These are phyloP conservation scores for Psittacula echo DNA, from an alignment of 2,797 vertebrate species.

Conservation along the genomic window DNA sequence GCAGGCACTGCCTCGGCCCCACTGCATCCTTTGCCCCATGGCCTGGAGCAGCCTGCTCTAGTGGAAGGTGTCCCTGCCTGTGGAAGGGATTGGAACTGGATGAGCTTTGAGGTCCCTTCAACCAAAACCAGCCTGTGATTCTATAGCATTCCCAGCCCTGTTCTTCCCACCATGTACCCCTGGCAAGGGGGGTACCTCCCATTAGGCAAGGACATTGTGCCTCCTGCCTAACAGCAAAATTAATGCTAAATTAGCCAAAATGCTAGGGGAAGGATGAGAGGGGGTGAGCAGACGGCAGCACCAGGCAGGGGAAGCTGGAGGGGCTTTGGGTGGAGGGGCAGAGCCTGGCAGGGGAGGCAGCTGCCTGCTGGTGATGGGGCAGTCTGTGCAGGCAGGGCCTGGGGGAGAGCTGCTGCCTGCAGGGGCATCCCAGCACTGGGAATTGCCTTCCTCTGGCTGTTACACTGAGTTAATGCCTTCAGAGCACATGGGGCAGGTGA, in stretches of 20 bases:
- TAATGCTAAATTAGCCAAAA: background rate
- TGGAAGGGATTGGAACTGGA: background rate
- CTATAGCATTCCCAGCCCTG: background rate
- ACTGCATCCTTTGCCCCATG: fast-evolving
- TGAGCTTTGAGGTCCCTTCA: background rate
- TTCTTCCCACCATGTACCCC: background rate
- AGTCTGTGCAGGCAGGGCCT: background rate
- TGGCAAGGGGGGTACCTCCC: fast-evolving
- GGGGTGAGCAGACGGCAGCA: background rate
- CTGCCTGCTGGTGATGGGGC: background rate
- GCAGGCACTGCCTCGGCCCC: fast-evolving
- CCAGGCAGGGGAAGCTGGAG: background rate
- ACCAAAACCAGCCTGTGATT: background rate
- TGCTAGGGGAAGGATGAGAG: background rate
- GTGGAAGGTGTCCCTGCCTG: background rate
- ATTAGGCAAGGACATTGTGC: fast-evolving
- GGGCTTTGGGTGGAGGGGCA: background rate
- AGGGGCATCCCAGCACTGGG: fast-evolving
- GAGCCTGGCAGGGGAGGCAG: background rate
- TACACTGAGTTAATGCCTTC: fast-evolving
- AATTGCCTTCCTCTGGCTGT: background rate
- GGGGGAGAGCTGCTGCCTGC: background rate
- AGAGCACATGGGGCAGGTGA: fast-evolving
- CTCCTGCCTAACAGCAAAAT: background rate
- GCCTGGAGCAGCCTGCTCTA: background rate